Percentiles rank a stretch among this genome's conserved stretches.
Evolutionary conservation across 2,797 vertebrate genomes (phyloP).

Genomic region (Helarctos malayanus): DNA sequence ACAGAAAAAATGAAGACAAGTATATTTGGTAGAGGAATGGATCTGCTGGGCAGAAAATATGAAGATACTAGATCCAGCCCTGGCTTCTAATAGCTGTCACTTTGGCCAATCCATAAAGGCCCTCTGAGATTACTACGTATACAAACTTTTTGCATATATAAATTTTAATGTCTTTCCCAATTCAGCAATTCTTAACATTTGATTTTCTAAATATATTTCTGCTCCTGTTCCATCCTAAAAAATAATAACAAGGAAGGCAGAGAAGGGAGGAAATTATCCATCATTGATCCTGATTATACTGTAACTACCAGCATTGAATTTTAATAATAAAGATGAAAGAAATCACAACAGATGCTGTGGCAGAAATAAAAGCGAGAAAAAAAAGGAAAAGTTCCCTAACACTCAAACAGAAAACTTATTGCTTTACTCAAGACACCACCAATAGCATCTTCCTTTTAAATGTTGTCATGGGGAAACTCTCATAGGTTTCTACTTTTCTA

Average conservation of each 20-base stretch:
- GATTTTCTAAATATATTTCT: conserved; percentile 35
- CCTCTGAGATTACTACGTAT: not conserved
- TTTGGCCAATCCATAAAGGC: not conserved
- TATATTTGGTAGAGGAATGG: not conserved
- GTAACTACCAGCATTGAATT: not conserved
- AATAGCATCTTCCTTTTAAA: conserved; percentile 69
- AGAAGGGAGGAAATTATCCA: not conserved
- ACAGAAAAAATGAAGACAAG: not conserved
- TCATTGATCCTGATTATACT: not conserved
- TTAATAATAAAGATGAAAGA: conserved; percentile 15
- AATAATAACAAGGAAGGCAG: not conserved
- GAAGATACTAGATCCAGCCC: not conserved
- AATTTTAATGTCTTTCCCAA: not conserved
- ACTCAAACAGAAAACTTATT: conserved; percentile 46
- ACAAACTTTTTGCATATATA: not conserved
- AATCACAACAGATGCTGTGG: not conserved
- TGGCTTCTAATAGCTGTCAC: not conserved
- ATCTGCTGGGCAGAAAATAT: not conserved
- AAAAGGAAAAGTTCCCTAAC: not conserved
- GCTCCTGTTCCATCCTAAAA: not conserved
- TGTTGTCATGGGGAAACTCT: conserved; percentile 66
- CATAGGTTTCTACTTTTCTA: conserved; percentile 73
- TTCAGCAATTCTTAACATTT: conserved; percentile 35
- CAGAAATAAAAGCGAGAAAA: conserved; percentile 50
- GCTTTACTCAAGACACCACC: conserved; percentile 51